Conservation (phyloP, 2,113 vertebrate species). For the Pseudopodoces humilis region DNA sequence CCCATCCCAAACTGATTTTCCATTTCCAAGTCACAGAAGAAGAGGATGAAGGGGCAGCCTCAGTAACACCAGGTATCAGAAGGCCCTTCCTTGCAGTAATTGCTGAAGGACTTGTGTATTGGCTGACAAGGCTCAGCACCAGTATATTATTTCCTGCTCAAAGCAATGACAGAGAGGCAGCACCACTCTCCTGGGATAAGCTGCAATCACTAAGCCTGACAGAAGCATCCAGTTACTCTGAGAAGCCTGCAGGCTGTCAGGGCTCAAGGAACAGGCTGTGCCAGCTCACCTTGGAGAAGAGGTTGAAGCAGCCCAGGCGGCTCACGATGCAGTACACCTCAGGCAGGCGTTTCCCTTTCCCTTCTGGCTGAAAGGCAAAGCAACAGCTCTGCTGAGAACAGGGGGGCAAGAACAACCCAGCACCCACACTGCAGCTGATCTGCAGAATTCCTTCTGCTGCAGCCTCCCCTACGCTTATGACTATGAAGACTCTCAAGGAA, state of each 20-base stretch:
- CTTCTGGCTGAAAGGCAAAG: constrained; percentile 79
- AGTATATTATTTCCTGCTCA: neutral
- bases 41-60: neutral
- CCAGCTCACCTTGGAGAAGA: constrained; percentile 93
- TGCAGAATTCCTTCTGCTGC: neutral
- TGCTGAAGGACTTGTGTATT: neutral
- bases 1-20: neutral
- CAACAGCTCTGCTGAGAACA: neutral
- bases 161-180: neutral
- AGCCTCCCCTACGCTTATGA: neutral
- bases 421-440: neutral
- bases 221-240: neutral
- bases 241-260: neutral
- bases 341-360: constrained; percentile 93
- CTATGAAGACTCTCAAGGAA: neutral
- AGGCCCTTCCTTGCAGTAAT: neutral
- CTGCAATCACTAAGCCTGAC: neutral
- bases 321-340: constrained; percentile 97
- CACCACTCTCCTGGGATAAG: neutral
- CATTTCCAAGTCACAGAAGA: neutral
- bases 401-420: neutral
- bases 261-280: neutral
- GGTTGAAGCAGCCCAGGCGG: constrained; percentile 95
- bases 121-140: neutral
- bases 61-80: neutral